phyloP scores from a whole-genome alignment of 2,888 invertebrate genomes.

The Corbicula japonica region DNA sequence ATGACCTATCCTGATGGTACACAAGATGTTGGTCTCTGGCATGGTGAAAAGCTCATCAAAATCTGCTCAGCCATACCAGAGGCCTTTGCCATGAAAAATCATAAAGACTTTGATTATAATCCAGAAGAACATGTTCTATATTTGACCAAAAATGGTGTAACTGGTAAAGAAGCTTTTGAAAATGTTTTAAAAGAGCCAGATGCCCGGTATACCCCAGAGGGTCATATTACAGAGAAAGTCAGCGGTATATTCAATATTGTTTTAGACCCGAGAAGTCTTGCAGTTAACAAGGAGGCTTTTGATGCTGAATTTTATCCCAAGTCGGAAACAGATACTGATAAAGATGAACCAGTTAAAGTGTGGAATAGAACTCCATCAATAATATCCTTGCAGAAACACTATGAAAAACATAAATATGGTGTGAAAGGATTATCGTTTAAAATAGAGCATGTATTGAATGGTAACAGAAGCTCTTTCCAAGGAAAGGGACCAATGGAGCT shows the following conservation, averaged over 20 bases:
- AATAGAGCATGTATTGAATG: constrained; percentile 75
- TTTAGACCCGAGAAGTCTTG: constrained; percentile 81
- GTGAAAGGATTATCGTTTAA: constrained; percentile 72
- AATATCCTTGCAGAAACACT: constrained; percentile 82
- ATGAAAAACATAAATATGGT: constrained; percentile 75
- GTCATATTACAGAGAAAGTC: constrained; percentile 67
- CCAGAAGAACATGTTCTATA: constrained; percentile 76
- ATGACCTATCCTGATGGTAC: constrained; percentile 82
- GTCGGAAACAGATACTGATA: constrained; percentile 50
- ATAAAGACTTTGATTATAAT: constrained; percentile 82
- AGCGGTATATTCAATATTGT: constrained; percentile 78
- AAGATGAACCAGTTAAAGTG: constrained; percentile 57
- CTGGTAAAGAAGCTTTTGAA: constrained; percentile 49
- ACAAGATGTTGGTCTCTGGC: constrained; percentile 86
- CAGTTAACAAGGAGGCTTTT: constrained; percentile 82
- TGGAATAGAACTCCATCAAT: constrained; percentile 84
- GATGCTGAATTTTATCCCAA: constrained; percentile 82
- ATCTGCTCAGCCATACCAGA: constrained; percentile 77
- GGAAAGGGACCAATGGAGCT: constrained; percentile 80
- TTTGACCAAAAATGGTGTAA: constrained; percentile 64
- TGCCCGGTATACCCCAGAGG: constrained; percentile 63
- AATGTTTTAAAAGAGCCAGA: constrained; percentile 66
- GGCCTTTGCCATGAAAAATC: constrained; percentile 82
- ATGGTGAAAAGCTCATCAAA: constrained; percentile 83
- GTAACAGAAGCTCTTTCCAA: constrained; percentile 75